Base-by-base conservation (phyloP, 1,140 invertebrate species). In the Dendrolimus kikuchii region DNA sequence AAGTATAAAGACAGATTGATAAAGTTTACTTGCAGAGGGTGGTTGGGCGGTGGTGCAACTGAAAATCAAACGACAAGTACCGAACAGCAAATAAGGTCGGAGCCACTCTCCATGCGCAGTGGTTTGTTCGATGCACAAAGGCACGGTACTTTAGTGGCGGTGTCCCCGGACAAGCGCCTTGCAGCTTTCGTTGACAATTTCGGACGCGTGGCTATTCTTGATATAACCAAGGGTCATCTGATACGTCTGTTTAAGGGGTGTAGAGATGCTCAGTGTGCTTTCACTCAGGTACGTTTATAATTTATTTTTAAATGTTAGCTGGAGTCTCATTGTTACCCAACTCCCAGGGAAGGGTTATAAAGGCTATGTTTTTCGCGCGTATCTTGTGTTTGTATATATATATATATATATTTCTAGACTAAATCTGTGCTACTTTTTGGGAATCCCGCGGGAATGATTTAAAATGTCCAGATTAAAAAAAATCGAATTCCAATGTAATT, bases 191-290 rank as follows among this genome's bases (percentile, higher is more conserved):
- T 93, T 1, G 98, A 99, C 86, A 91, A 91, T 62, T 91, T 97
- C 69, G 96, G 97, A 9, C 89, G 97, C 65, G 93, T 99, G 0
- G 90, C 93, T 47, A 87, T 99, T 4, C 76, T 99, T 8, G 96
- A 99, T 83, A 92, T 95, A 36, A 90, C 89, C 41, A 91, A 90
- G 69, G 95, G 96, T 6, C 89, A 95, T 51, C 92, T 93, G 10
- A 77, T 98, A 10, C 89, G 96, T 55, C 93, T 98, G 77, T 98
- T 96, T 90, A 98, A 98, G 89, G 97, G 96, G 6, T 99, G 98
- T 77, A 88, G 97, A 55, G 95, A 98, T 85, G 96, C 97, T 6
- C 95, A 98, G 73, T 96, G 94, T 85, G 93, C 93, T 5, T 99
- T 97, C 92, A 87, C 98, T 43, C 92, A 95, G 86, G 93, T 94